A percentile compares a stretch with the other conserved stretches of the same genome.
Evolutionary conservation across 2,888 invertebrate genomes (phyloP).

Genomic region (Heliconius charithonia): DNA sequence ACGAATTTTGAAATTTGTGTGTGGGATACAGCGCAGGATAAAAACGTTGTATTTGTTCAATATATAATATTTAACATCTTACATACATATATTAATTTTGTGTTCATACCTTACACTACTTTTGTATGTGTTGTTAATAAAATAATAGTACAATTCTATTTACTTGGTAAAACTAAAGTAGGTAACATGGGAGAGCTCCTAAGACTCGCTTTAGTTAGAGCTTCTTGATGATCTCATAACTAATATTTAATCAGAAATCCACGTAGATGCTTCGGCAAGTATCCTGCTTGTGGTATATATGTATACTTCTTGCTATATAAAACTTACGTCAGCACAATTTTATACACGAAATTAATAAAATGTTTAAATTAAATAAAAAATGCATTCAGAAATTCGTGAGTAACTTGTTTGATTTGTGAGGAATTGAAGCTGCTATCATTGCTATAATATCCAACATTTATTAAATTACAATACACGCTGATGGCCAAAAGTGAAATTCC

Average conservation of each 20-base stretch:
- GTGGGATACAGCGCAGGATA: too few species aligned
- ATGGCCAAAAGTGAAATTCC: conserved; percentile 27
- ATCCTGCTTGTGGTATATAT: background rate
- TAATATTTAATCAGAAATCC: conserved; percentile 23
- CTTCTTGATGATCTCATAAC: background rate
- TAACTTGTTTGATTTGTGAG: background rate
- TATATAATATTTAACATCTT: too few species aligned
- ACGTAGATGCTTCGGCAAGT: background rate
- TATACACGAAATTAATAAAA: background rate
- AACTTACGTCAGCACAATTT: background rate
- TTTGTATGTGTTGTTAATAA: background rate
- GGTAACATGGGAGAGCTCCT: conserved; percentile 6
- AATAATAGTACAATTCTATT: background rate
- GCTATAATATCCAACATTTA: background rate
- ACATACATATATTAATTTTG: too few species aligned
- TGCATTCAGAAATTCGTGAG: background rate
- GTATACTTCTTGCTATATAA: background rate
- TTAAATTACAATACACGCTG: too few species aligned
- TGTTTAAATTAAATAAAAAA: too few species aligned
- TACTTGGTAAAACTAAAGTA: conserved; percentile 6
- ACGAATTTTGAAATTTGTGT: too few species aligned
- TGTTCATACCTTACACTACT: background rate
- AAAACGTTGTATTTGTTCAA: too few species aligned
- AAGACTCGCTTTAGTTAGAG: background rate
- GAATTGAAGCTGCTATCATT: background rate